A percentile compares a stretch with the other conserved stretches of the same genome.
Conservation (phyloP, 2,113 vertebrate species). For the Amblyornis subalaris region DNA sequence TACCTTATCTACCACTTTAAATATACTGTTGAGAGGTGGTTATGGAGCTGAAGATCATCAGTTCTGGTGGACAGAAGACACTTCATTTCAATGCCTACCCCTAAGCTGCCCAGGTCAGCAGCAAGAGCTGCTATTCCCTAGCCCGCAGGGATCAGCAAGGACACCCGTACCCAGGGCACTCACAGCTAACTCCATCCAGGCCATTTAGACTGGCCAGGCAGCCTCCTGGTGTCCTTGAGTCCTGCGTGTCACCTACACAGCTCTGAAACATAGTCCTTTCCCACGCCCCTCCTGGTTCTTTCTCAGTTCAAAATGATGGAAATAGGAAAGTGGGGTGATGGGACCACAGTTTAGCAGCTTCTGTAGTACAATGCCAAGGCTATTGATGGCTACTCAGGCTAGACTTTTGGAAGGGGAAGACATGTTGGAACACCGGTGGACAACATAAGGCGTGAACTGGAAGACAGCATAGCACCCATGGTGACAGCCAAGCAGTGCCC, state of each 20-base stretch:
- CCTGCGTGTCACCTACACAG: not conserved
- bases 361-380: rapidly evolving
- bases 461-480: rapidly evolving
- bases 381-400: rapidly evolving
- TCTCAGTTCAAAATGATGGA: not conserved
- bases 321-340: rapidly evolving
- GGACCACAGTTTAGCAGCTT: not conserved
- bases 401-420: not conserved
- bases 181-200: not conserved
- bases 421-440: not conserved
- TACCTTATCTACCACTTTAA: not conserved
- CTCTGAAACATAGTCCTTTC: not conserved
- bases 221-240: not conserved
- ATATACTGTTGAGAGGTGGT: rapidly evolving
- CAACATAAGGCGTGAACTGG: rapidly evolving
- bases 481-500: not conserved
- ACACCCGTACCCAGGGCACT: rapidly evolving
- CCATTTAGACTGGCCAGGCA: not conserved
- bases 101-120: not conserved
- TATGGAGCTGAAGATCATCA: not conserved
- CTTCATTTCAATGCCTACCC: not conserved
- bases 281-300: rapidly evolving
- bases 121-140: not conserved
- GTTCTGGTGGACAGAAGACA: not conserved
- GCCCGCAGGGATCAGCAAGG: not conserved